Percentiles rank a stretch among this genome's conserved stretches.
Conservation (phyloP, 1,140 invertebrate genomes). For the silkworm (Bombyx mori) region ASM3026992v2 NC_085124.1:10760501-10761000, state of each 20-base stretch:
- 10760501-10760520: no score
- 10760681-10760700: not conserved
- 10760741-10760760: not conserved
- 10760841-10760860: no score
- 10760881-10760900: no score
- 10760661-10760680: not conserved
- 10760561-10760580: not conserved
- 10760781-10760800: slow-evolving; percentile 10
- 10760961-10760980: no score
- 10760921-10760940: no score
- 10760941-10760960: no score
- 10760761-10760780: slow-evolving; percentile 10
- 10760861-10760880: no score
- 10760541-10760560: no score
- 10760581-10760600: not conserved
- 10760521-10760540: no score
- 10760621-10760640: slow-evolving; percentile 3
- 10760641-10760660: not conserved
- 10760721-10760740: slow-evolving; percentile 1
- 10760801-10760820: slow-evolving; percentile 10
- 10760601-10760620: not conserved
- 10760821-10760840: slow-evolving; percentile 3
- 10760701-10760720: not conserved
- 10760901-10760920: no score
- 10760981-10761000: no score